Conservation (phyloP, 2,113 vertebrate species). For the Epinephelus moara region DNA sequence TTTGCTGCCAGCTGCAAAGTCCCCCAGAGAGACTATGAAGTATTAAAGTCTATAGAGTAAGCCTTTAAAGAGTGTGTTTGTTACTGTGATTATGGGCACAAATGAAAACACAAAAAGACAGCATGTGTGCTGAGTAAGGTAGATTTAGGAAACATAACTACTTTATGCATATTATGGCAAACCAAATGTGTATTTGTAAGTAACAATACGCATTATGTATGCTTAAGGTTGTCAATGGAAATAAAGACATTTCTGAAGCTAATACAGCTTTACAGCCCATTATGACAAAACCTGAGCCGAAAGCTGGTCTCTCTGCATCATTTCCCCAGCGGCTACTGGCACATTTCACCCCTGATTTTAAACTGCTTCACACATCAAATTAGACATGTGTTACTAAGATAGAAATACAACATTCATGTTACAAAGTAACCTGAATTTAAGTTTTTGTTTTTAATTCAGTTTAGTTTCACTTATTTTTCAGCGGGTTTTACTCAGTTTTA, state of each 20-base stretch:
- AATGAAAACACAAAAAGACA: conserved; percentile 8
- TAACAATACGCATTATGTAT: conserved; percentile 37
- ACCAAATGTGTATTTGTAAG: conserved; percentile 3
- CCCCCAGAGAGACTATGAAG: conserved; percentile 34
- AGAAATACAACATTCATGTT: background rate
- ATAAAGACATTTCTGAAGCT: conserved; percentile 19
- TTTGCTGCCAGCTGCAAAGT: conserved; percentile 57
- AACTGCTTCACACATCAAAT: background rate
- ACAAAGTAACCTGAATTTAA: background rate
- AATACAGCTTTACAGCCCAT: conserved; percentile 25
- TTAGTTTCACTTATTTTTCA: too few species aligned
- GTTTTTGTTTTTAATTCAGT: too few species aligned
- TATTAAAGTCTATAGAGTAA: conserved; percentile 46
- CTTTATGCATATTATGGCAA: conserved; percentile 1
- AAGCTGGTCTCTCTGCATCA: background rate
- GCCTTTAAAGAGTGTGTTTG: conserved; percentile 40
- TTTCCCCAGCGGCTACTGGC: conserved; percentile 2
- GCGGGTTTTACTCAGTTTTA: too few species aligned
- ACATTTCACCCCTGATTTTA: background rate
- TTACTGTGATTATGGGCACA: conserved; percentile 46
- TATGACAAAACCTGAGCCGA: background rate
- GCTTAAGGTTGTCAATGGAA: conserved; percentile 39
- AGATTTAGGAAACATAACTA: conserved; percentile 26
- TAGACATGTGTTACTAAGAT: background rate
- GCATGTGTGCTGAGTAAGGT: conserved; percentile 1